A percentile compares a stretch with the other conserved stretches of the same genome.
These are phyloP conservation scores for Pogona vitticeps DNA, from an alignment of 2,113 vertebrate genomes.

Conservation along the genomic window DNA sequence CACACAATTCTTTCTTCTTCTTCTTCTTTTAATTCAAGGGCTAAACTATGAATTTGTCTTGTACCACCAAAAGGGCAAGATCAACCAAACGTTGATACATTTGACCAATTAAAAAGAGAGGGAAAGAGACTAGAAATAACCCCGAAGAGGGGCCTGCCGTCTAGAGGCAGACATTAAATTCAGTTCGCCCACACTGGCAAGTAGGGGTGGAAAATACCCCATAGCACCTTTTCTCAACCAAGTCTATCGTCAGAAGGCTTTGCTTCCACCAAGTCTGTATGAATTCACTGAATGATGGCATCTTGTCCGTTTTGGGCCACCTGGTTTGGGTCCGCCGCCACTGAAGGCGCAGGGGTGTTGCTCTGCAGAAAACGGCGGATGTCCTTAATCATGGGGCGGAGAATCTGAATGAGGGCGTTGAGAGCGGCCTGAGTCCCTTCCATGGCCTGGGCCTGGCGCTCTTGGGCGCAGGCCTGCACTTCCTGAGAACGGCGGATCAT, in stretches of 20 bases:
- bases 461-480: conserved; percentile 92
- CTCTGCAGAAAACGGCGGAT: conserved; percentile 92
- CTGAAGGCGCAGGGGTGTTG: conserved; percentile 59
- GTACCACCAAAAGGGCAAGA: conserved; percentile 11
- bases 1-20: conserved; percentile 22
- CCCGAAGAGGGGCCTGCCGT: not conserved
- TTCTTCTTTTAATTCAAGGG: conserved; percentile 34
- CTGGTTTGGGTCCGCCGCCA: conserved; percentile 62
- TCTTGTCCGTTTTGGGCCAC: conserved; percentile 72
- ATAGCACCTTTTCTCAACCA: not conserved
- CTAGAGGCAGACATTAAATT: conserved; percentile 15
- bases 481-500: conserved; percentile 95
- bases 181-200: conserved; percentile 13
- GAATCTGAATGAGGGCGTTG: conserved; percentile 91
- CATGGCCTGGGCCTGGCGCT: conserved; percentile 94
- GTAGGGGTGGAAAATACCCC: not conserved
- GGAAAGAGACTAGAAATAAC: not conserved
- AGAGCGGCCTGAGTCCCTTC: conserved; percentile 93
- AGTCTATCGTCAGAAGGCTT: not conserved
- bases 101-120: not conserved
- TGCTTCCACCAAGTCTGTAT: not conserved
- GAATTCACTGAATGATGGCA: conserved; percentile 69
- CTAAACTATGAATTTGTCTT: conserved; percentile 33
- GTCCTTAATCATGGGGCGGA: conserved; percentile 93
- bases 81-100: conserved; percentile 41